A percentile compares a stretch with the other conserved stretches of the same genome.
Evolutionary conservation across 1,140 invertebrate species (phyloP).

Genomic region (Drosophila saltans): DNA sequence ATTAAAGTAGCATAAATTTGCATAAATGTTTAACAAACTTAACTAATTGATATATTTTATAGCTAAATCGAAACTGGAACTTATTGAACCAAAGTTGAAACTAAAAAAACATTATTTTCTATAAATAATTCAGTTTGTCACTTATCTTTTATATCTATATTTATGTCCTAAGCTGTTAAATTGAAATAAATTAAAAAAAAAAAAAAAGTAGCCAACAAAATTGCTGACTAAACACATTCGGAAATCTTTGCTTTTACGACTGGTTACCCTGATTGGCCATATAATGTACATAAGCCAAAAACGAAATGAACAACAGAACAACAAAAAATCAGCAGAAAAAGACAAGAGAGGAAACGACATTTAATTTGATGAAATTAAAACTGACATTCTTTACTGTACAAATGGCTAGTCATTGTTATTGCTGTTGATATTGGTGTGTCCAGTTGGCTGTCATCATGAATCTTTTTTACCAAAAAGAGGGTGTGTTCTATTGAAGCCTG

Average conservation of each 20-base stretch:
- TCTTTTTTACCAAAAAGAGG: conserved; percentile 14
- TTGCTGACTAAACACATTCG: conserved; percentile 5
- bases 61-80: too few relatives aligned
- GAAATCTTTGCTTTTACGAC: conserved; percentile 8
- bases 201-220: not conserved
- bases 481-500: conserved; percentile 7
- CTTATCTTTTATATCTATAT: too few relatives aligned
- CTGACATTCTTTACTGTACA: conserved; percentile 6
- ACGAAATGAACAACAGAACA: not conserved
- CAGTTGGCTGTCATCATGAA: conserved; percentile 13
- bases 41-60: not conserved
- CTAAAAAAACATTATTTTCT: too few relatives aligned
- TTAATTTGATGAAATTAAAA: conserved; percentile 19
- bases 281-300: conserved; percentile 4
- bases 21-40: not conserved
- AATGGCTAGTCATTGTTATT: conserved; percentile 12
- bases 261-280: conserved; percentile 14
- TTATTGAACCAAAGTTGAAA: too few relatives aligned
- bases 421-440: conserved; percentile 18
- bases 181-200: too few relatives aligned
- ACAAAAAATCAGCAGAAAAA: not conserved
- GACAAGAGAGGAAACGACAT: not conserved
- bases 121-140: too few relatives aligned
- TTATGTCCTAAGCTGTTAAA: too few relatives aligned
- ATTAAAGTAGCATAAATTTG: conserved; percentile 6